A percentile compares a stretch with the other conserved stretches of the same genome.
Conservation (phyloP, 1,140 invertebrate species). For the Diachasmimorpha longicaudata region DNA sequence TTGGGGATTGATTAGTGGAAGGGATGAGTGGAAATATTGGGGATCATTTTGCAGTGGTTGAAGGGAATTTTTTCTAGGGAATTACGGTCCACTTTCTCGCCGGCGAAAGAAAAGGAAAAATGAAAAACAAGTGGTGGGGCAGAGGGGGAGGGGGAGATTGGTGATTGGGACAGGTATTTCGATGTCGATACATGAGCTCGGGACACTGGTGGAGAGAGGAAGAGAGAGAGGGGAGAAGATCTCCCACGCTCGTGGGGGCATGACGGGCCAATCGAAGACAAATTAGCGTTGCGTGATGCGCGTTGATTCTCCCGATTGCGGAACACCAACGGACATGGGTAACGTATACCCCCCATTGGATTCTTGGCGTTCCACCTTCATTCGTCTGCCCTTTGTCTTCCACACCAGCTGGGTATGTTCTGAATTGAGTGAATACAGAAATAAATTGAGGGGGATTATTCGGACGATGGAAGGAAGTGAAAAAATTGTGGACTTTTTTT, state of each 20-base stretch:
- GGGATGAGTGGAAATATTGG: too few species aligned
- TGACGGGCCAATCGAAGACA: conserved; percentile 58
- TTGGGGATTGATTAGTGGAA: too few species aligned
- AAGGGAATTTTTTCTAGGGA: too few species aligned
- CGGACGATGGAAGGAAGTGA: too few species aligned
- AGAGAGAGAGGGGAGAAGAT: conserved; percentile 26
- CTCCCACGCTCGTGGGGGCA: conserved; percentile 54
- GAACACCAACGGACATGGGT: conserved; percentile 43
- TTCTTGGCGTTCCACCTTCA: neutral
- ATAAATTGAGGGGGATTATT: too few species aligned
- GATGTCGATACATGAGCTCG: neutral
- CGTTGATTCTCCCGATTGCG: conserved; percentile 60
- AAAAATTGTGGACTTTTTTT: too few species aligned
- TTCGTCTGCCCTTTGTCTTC: neutral
- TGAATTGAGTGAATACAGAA: neutral
- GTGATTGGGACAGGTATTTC: conserved; percentile 1
- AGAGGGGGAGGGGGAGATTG: neutral
- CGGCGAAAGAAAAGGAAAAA: neutral
- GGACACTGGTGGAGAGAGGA: neutral
- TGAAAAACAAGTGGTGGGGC: neutral
- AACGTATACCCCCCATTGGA: conserved; percentile 40
- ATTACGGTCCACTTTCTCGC: too few species aligned
- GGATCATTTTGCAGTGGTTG: too few species aligned
- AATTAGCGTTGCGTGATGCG: conserved; percentile 64
- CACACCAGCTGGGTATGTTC: neutral